phyloP scores from a whole-genome alignment of 2,113 vertebrate genomes.

The Rhinogobius similis region DNA sequence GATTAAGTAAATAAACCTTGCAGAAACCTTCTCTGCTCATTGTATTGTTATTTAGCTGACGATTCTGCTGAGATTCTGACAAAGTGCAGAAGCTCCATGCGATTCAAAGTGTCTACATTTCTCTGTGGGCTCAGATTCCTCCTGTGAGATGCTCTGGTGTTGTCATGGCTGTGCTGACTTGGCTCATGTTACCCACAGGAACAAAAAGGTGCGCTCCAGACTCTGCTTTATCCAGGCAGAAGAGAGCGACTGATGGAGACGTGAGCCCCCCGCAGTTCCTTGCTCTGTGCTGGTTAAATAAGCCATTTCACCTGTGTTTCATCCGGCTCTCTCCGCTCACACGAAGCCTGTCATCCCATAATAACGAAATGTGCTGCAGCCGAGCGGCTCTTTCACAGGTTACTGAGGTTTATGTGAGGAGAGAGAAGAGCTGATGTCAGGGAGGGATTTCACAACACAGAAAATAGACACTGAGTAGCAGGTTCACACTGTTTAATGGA shows the following conservation, averaged over 20 bases:
- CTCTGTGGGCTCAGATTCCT: not conserved
- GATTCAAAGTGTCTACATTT: not conserved
- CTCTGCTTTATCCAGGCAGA: slow-evolving; percentile 63
- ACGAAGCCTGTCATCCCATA: slow-evolving; percentile 58
- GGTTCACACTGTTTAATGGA: slow-evolving; percentile 2
- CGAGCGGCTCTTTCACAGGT: slow-evolving; percentile 27
- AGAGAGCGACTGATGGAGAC: slow-evolving; percentile 69
- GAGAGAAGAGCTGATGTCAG: slow-evolving; percentile 13
- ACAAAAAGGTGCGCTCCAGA: slow-evolving; percentile 28
- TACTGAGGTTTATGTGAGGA: slow-evolving; percentile 27
- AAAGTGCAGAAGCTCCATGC: not conserved
- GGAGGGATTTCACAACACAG: slow-evolving; percentile 25
- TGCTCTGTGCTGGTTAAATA: slow-evolving; percentile 70
- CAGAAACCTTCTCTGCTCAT: not conserved
- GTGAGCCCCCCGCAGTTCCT: slow-evolving; percentile 62
- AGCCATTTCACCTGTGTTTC: slow-evolving; percentile 71
- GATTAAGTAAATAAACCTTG: not conserved
- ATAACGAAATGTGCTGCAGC: slow-evolving; percentile 32
- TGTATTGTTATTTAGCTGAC: slow-evolving; percentile 1
- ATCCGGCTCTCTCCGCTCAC: slow-evolving; percentile 70
- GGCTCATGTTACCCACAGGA: slow-evolving; percentile 31
- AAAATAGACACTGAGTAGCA: not conserved
- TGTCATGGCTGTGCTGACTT: slow-evolving; percentile 4
- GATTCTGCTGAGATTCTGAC: not conserved
- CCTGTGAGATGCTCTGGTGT: not conserved